These are phyloP conservation scores for Leptobrachium ailaonicum DNA, from an alignment of 2,113 vertebrate genomes.

Conservation along the genomic window DNA sequence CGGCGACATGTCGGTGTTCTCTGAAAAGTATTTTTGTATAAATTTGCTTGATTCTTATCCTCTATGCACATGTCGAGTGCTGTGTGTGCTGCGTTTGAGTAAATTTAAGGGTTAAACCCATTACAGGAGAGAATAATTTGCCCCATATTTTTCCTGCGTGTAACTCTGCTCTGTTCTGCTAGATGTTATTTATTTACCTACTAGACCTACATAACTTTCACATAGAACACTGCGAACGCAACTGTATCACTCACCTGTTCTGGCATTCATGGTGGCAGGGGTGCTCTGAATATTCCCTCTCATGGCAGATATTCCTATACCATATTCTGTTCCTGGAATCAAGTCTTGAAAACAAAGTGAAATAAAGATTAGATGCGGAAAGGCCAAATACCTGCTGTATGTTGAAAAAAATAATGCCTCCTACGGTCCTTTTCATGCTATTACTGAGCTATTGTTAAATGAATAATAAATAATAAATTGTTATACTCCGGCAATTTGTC, in stretches of 20 bases:
- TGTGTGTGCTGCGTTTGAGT: no score
- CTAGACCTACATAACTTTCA: no score
- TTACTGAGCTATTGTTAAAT: background rate
- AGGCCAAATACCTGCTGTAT: background rate
- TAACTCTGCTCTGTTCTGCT: no score
- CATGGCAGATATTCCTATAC: slow-evolving; percentile 88
- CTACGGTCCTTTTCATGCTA: background rate
- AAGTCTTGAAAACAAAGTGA: slow-evolving; percentile 71
- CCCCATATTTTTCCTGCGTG: no score
- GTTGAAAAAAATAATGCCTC: background rate
- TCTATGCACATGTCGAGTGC: no score
- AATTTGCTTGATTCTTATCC: no score
- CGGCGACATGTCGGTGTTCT: no score
- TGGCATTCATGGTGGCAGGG: slow-evolving; percentile 95
- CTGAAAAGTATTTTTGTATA: no score
- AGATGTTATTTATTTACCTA: no score
- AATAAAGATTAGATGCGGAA: slow-evolving; percentile 14
- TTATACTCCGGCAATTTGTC: slow-evolving; percentile 26
- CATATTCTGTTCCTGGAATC: slow-evolving; percentile 92
- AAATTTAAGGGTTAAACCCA: no score
- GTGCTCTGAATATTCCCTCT: slow-evolving; percentile 86
- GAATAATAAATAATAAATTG: slow-evolving; percentile 4
- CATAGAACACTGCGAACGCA: no score
- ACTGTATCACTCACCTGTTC: slow-evolving; percentile 79
- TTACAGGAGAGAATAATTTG: no score